A percentile compares a stretch with the other conserved stretches of the same genome.
Conservation (phyloP, 2,888 invertebrate species). For the Parnassius orleans region DNA sequence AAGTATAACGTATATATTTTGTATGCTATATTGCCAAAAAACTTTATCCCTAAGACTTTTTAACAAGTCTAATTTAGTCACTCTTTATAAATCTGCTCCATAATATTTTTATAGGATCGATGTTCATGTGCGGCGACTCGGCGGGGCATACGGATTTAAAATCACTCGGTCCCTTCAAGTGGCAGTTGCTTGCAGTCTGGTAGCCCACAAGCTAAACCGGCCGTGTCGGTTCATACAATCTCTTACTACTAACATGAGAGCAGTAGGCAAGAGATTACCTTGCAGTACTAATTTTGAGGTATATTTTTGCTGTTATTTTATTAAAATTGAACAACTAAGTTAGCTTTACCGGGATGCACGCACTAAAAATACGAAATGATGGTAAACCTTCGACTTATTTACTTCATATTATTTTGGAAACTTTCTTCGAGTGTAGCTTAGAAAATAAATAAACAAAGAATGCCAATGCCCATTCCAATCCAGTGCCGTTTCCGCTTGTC, state of each 20-base stretch:
- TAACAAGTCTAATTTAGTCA: too few species aligned
- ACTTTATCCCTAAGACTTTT: too few species aligned
- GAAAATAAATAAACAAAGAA: neutral
- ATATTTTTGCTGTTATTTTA: neutral
- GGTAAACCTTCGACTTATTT: neutral
- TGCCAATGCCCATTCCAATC: neutral
- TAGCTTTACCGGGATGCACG: neutral
- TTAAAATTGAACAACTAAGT: too few species aligned
- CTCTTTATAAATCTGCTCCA: too few species aligned
- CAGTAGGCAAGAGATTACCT: constrained; percentile 76
- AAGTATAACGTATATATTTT: too few species aligned
- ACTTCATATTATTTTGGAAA: neutral
- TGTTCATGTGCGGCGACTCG: constrained; percentile 81
- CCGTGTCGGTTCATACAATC: constrained; percentile 83
- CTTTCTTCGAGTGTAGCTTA: neutral
- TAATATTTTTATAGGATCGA: constrained; percentile 10
- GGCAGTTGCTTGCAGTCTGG: constrained; percentile 83
- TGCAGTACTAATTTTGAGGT: constrained; percentile 67
- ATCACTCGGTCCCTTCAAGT: constrained; percentile 78
- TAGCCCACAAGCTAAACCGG: constrained; percentile 76
- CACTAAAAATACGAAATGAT: neutral
- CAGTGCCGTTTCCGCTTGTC: neutral
- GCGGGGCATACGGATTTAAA: constrained; percentile 89
- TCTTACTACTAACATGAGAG: constrained; percentile 83
- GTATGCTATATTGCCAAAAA: too few species aligned